phyloP scores from a whole-genome alignment of 2,797 vertebrate genomes.

The Epinephelus malabaricus region DNA sequence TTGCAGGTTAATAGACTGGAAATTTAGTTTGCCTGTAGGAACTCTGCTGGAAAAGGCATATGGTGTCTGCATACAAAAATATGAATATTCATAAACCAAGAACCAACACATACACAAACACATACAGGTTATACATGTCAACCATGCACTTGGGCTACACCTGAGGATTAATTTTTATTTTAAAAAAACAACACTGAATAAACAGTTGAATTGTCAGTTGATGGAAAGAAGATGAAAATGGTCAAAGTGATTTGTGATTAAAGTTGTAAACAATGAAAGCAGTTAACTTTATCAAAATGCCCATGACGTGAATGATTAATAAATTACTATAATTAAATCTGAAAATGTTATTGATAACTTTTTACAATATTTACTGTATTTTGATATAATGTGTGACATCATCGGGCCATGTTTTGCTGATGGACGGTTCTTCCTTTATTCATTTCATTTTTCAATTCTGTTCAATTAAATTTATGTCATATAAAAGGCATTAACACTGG shows the following conservation, averaged over 20 bases:
- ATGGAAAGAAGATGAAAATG: neutral
- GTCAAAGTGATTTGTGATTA: neutral
- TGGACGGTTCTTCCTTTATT: neutral
- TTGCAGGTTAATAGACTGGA: neutral
- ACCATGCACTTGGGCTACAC: neutral
- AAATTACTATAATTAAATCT: neutral
- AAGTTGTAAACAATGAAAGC: neutral
- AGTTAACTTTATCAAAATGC: neutral
- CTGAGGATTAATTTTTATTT: too few species aligned
- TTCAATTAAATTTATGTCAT: neutral
- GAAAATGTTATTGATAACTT: neutral
- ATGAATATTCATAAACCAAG: neutral
- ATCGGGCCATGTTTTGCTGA: neutral
- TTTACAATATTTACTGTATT: neutral
- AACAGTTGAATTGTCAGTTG: neutral
- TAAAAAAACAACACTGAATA: too few species aligned
- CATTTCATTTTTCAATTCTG: neutral
- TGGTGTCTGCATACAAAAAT: neutral
- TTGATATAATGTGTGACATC: neutral
- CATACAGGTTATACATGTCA: neutral
- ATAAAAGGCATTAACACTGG: neutral
- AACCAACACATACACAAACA: neutral
- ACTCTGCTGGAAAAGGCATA: conserved; percentile 9
- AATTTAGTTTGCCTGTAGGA: neutral
- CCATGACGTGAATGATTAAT: too few species aligned